Conservation (phyloP, 2,113 vertebrate genomes). For the Mandrillus leucophaeus region DNA sequence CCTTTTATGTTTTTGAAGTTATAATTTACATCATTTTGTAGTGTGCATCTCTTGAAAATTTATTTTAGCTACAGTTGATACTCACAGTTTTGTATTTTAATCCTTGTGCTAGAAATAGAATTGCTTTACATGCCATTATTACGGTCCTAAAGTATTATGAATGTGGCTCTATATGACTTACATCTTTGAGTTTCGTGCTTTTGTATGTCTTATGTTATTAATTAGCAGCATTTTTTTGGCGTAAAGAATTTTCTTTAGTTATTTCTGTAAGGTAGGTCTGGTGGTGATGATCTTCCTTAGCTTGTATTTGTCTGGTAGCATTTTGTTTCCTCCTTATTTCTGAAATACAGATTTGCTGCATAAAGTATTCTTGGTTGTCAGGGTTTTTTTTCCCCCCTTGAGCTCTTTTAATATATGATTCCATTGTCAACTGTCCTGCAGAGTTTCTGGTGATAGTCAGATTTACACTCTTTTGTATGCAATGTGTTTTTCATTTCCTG, state of each 20-base stretch:
- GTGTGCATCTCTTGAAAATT: neutral
- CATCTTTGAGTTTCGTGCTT: neutral
- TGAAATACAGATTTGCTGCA: neutral
- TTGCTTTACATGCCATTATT: neutral
- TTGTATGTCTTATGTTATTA: neutral
- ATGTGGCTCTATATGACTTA: neutral
- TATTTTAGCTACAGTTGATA: neutral
- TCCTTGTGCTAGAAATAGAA: neutral
- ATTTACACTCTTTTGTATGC: neutral
- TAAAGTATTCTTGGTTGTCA: neutral
- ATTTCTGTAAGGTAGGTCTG: neutral
- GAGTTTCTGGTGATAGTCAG: neutral
- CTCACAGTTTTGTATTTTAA: neutral
- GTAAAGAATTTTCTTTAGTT: neutral
- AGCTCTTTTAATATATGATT: neutral
- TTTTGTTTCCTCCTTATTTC: neutral
- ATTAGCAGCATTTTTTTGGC: neutral
- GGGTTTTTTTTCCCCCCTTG: neutral
- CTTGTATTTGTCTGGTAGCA: neutral
- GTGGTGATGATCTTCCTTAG: neutral
- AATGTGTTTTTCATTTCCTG: neutral
- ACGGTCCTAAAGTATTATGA: neutral
- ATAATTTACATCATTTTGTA: neutral
- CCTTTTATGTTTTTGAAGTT: neutral
- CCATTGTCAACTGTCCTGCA: neutral